Evolutionary conservation across 2,888 invertebrate species (phyloP), one percentile per base, ranked within the genome.

Genomic region (Fragum whitleyi): DNA sequence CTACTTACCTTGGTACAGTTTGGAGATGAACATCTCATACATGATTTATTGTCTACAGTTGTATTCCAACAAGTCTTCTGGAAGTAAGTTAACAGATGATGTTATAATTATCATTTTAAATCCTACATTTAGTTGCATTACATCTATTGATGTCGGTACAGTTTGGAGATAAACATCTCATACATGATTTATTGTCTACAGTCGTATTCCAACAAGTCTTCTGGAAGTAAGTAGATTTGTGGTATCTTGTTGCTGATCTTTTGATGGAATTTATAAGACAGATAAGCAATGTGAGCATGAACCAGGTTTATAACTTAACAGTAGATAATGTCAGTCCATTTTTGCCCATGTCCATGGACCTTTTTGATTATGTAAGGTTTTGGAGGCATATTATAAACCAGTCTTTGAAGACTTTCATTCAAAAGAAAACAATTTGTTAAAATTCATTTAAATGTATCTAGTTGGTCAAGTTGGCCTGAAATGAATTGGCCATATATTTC

Each of bases 11-110:
- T 90, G 73, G 83, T 94, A n/a, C 92, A 92, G 67, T 75, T 88
- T 69, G 94, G 93, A n/a, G 92, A 94, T 77, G 93, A 93, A 77
- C 88, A 89, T 71, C 76, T 93, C 11, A 89, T 90, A 14, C 90
- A 92, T 79, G 90, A 91, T 74, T 86, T 94, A 2, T 84, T 94
- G 51, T 91, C 92, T 3, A 88, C 90, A 21, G 88, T 92, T 3
- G 76, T 94, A 51, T 94, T 94, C 81, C 92, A 91, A 73, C 79
- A 87, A 6, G 57, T 71, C n/a, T 87, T 89, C 61, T 85, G 89
- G 68, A 85, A 84, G 91, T 90, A 77, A 84, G 74, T 78, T 3
- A n/a, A n/a, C n/a, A n/a, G n/a, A n/a, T n/a, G n/a, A n/a, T n/a
- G 53, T 42, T n/a, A 32, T 26, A 14, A 36, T n/a, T n/a, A n/a